Base-by-base conservation (phyloP, 2,888 invertebrate genomes). In the Conistra vaccinii region DNA sequence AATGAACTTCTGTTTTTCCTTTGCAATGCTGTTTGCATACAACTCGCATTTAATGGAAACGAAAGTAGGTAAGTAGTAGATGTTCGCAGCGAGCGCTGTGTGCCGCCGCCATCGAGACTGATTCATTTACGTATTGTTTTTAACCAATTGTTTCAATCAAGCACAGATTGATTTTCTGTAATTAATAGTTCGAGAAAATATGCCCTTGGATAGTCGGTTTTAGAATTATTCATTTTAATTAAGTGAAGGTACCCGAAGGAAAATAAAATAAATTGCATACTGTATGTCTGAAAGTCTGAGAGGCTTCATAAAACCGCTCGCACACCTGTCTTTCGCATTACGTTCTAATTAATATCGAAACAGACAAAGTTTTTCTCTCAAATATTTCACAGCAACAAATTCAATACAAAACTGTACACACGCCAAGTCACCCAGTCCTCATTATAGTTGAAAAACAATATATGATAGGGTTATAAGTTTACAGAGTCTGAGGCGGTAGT, bases 381-480 rank as follows among this genome's bases (percentile, higher is more conserved):
- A 82, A 45, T 3, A 67, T 29, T 67, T 26, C 26, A 14, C 32
- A 55, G 20, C 57, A 53, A 39, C 23, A 58, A 78, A 35, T 29
- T 61, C 55, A 39, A 20, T 39, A 60, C 48, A 63, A 67, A 79
- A 51, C 10, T 61, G 53, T 53, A 32, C n/a, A 48, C 39, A 48
- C 32, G 39, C 29, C 63, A 14, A 70, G 61, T 58, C 26, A 58
- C 26, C 55, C 23, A 69, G 58, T 58, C 67, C 72, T 83, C 84
- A 83, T 83, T 70, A 78, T 65, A 70, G 61, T 72, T 58, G 83
- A 67, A 85, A 83, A 78, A 83, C 72, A 74, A 78, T 71, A 85
- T 85, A 69, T 48, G 70, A 75, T 80, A 80, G 62, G 68, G 85
- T 84, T 80, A 80, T 75, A 84, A 80, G 81, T 80, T 78, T 69